A percentile compares a stretch with the other conserved stretches of the same genome.
Conservation (phyloP, 2,888 invertebrate genomes). For the Lapara coniferarum region DNA sequence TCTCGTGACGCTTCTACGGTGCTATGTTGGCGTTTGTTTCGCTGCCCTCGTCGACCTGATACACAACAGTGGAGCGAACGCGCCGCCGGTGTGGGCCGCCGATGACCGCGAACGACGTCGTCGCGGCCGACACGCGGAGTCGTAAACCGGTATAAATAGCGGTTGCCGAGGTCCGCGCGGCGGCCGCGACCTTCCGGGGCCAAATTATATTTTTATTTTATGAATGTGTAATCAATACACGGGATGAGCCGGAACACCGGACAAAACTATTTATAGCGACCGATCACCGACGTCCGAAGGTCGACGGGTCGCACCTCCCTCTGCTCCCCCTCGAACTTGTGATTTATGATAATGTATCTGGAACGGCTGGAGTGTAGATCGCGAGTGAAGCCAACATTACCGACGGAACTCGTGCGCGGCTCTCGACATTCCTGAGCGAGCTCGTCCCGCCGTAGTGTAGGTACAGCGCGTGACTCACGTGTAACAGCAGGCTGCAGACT, state of each 20-base stretch:
- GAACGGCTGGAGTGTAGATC: neutral
- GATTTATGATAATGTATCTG: constrained; percentile 5
- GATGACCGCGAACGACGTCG: neutral
- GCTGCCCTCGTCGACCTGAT: neutral
- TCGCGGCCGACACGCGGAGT: constrained; percentile 22
- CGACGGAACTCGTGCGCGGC: neutral
- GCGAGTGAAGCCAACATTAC: neutral
- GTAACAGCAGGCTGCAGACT: no score
- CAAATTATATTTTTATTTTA: constrained; percentile 42
- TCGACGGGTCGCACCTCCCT: no score
- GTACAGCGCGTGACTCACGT: no score
- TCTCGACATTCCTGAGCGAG: neutral
- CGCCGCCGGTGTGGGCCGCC: neutral
- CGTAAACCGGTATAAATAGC: constrained; percentile 41
- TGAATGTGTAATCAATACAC: constrained; percentile 44
- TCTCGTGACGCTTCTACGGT: neutral
- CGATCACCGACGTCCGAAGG: neutral
- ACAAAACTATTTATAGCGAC: constrained; percentile 22
- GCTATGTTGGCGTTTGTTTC: neutral
- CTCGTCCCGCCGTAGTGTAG: no score
- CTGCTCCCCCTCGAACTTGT: neutral
- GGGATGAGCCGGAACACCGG: constrained; percentile 38
- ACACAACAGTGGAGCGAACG: no score
- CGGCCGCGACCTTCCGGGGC: constrained; percentile 42
- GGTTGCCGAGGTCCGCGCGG: constrained; percentile 37